These are phyloP conservation scores for Planococcus citri DNA, from an alignment of 1,140 invertebrate genomes.

Conservation along the genomic window DNA sequence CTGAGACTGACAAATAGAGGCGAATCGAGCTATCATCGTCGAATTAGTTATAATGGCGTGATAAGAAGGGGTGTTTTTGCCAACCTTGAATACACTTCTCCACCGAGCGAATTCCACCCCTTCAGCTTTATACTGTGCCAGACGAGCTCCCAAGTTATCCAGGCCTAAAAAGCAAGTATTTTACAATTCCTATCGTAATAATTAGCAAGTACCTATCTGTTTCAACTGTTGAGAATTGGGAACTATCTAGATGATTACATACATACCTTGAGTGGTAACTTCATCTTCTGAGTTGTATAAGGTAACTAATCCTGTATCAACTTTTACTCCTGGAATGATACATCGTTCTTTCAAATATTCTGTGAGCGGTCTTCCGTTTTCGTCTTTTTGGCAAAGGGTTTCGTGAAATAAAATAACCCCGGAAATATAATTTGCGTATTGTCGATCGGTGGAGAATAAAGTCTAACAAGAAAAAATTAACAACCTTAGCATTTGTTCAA, in stretches of 20 bases:
- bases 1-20: conserved; percentile 92
- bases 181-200: not conserved
- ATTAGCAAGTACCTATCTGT: not conserved
- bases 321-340: conserved; percentile 88
- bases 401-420: conserved; percentile 95
- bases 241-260: not conserved
- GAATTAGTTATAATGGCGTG: conserved; percentile 86
- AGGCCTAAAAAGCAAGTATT: conserved; percentile 45
- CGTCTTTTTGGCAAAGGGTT: conserved; percentile 89
- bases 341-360: conserved; percentile 65
- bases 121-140: conserved; percentile 95
- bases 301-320: conserved; percentile 78
- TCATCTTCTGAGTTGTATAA: conserved; percentile 85
- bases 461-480: conserved; percentile 44
- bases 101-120: conserved; percentile 98
- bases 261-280: conserved; percentile 79
- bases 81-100: conserved; percentile 93
- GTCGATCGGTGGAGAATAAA: conserved; percentile 75
- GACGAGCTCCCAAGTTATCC: conserved; percentile 84
- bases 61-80: conserved; percentile 74
- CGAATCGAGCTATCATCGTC: conserved; percentile 93
- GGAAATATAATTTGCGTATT: conserved; percentile 62
- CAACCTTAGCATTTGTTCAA: not conserved
- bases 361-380: conserved; percentile 71
- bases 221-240: not conserved